Evolutionary conservation across 2,888 invertebrate species (phyloP), one percentile per base, ranked within the genome.

Genomic region (Tanypteryx hageni): DNA sequence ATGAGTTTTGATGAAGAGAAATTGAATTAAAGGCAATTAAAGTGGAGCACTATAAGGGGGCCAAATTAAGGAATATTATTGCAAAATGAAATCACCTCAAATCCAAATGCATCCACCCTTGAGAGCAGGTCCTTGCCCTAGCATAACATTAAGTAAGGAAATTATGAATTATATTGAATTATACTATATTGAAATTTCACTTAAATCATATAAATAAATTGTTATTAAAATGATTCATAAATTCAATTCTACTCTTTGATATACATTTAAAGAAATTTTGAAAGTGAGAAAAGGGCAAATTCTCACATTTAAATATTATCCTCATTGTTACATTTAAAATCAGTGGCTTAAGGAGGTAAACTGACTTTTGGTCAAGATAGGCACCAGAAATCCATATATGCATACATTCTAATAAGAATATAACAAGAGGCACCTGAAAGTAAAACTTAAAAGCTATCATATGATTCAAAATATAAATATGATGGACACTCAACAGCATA

Each of bases 191-290:
- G 44, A 44, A 44, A n/a, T 85, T 57, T 57, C 18, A 56, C 57
- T 22, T 57, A 57, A 58, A 58, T 85, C 85, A 85, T 57, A 22
- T 58, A 58, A 85, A 85, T 85, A n/a, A 14, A 22, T 8, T 44
- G 64, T 89, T 89, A 89, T 89, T 89, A 89, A 31, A 89, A 89
- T 64, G 44, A 44, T 44, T 89, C 18, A 64, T 44, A 89, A 89
- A 68, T 89, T 64, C 89, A 89, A 64, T 14, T 64, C 44, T 18
- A 61, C 61, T 44, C 44, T 44, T 27, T 59, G 11, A 89, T 27
- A n/a, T 27, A 44, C 18, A 61, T 64, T 89, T n/a, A 57, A 44
- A 83, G 16, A 31, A 44, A 44, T n/a, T 56, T 83, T 57, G n/a
- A 83, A 83, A n/a, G 57, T n/a, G 44, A 83, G 2, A 64, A n/a